These are phyloP conservation scores for Falco naumanni DNA, from an alignment of 2,797 vertebrate species.

Conservation along the genomic window DNA sequence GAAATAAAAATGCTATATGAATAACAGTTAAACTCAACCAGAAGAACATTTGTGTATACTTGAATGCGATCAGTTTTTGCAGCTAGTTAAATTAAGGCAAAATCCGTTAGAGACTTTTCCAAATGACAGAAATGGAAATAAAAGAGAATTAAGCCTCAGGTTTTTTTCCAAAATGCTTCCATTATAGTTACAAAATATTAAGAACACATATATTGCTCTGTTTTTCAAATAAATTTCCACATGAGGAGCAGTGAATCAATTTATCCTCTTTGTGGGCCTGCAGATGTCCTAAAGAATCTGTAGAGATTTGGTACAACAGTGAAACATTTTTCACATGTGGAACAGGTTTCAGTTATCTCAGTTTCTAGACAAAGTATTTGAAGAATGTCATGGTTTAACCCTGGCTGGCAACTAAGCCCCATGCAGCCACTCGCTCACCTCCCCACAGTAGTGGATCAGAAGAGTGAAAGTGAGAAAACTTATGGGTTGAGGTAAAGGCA, in stretches of 20 bases:
- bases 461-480: too few species aligned
- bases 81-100: background rate
- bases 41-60: background rate
- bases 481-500: too few species aligned
- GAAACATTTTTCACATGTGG: background rate
- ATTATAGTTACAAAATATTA: background rate
- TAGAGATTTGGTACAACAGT: background rate
- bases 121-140: background rate
- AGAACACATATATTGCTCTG: background rate
- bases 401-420: too few species aligned
- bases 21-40: background rate
- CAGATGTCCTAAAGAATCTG: background rate
- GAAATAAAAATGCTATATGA: background rate
- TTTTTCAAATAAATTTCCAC: background rate
- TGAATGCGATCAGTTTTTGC: background rate
- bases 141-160: background rate
- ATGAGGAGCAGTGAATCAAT: background rate
- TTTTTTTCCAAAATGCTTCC: background rate
- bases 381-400: background rate
- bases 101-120: background rate
- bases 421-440: too few species aligned
- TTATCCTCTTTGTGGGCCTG: background rate
- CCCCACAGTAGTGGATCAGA: too few species aligned
- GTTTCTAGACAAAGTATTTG: background rate
- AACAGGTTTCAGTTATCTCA: background rate